Percentiles rank a stretch among this genome's conserved stretches.
phyloP scores from a whole-genome alignment of 2,113 vertebrate genomes.

The Origma solitaria region DNA sequence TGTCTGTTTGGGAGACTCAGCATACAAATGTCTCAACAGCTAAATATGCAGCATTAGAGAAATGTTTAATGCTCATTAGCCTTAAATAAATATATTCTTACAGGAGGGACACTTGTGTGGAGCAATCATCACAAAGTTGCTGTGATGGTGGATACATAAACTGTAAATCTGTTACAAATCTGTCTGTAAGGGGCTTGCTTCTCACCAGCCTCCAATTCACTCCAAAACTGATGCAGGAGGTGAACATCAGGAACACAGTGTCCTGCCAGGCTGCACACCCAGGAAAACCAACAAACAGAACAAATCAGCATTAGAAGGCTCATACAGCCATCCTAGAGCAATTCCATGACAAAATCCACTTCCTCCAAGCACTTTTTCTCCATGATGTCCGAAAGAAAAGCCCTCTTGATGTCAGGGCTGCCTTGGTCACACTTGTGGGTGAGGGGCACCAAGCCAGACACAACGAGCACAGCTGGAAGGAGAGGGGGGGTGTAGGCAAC shows the following conservation, averaged over 20 bases:
- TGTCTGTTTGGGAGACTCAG: background rate
- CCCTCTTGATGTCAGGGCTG: background rate
- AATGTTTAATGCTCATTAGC: background rate
- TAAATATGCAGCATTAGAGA: background rate
- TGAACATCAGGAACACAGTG: background rate
- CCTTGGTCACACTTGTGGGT: background rate
- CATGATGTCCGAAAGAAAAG: background rate
- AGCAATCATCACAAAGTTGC: background rate
- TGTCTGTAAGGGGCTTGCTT: background rate
- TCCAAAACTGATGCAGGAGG: background rate
- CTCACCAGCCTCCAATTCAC: background rate
- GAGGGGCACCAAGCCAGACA: background rate
- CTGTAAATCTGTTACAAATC: background rate
- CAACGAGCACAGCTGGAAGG: accelerated
- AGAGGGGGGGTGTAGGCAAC: background rate
- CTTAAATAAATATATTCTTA: background rate
- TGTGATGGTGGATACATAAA: background rate
- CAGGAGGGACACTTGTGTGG: background rate
- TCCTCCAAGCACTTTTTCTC: background rate
- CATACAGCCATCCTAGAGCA: accelerated
- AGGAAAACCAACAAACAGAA: background rate
- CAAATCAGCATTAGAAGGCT: background rate
- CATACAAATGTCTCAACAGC: background rate
- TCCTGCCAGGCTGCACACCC: background rate
- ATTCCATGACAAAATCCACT: no score